Evolutionary conservation across 2,797 vertebrate species (phyloP).

Genomic region (Erethizon dorsatum): DNA sequence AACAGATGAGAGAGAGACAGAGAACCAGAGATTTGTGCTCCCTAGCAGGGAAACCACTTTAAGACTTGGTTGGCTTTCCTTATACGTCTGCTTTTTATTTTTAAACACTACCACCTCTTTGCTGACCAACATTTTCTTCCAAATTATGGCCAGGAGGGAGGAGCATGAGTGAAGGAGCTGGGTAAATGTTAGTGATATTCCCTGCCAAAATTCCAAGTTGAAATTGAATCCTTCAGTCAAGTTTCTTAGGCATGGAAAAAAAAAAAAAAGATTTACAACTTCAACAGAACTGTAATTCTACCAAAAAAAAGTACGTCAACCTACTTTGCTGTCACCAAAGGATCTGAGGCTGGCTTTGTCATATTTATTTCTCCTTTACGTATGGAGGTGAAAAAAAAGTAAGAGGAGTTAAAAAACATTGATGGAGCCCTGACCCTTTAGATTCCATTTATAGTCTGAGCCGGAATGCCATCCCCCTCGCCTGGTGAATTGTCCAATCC

Average conservation of each 20-base stretch:
- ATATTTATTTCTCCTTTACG: conserved; percentile 80
- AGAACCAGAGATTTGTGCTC: conserved; percentile 68
- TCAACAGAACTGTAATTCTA: conserved; percentile 87
- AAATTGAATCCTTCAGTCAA: conserved; percentile 88
- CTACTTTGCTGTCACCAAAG: conserved; percentile 76
- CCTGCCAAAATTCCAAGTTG: conserved; percentile 89
- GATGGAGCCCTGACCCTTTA: conserved; percentile 89
- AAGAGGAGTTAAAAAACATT: conserved; percentile 85
- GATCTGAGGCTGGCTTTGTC: conserved; percentile 79
- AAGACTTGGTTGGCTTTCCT: conserved; percentile 85
- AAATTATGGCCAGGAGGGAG: conserved; percentile 86
- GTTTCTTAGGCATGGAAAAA: conserved; percentile 72
- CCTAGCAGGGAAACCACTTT: conserved; percentile 84
- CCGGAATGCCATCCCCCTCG: conserved; percentile 92
- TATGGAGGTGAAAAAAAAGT: conserved; percentile 58
- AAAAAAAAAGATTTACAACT: conserved; percentile 87
- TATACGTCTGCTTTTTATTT: conserved; percentile 91
- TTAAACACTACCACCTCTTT: conserved; percentile 89
- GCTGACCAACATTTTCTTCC: conserved; percentile 91
- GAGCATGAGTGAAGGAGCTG: conserved; percentile 73
- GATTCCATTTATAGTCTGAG: conserved; percentile 93
- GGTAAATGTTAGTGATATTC: conserved; percentile 83
- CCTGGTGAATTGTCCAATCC: conserved; percentile 92
- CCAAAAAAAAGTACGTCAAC: conserved; percentile 83
- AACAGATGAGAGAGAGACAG: conserved; percentile 35